Conservation (phyloP, 2,113 vertebrate species). For the Hyla sarda region DNA sequence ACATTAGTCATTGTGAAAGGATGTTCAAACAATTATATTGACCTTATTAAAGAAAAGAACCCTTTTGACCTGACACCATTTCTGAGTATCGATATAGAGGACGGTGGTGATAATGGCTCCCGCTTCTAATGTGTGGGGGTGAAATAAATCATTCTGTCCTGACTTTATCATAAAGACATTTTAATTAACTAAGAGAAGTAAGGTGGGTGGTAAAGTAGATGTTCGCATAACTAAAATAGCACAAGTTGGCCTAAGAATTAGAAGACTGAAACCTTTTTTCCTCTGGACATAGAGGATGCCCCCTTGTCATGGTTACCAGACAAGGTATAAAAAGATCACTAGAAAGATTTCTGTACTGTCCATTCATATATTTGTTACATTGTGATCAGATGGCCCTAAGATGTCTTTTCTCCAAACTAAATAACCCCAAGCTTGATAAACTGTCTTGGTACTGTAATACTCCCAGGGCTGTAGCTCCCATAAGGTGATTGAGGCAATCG, state of each 20-base stretch:
- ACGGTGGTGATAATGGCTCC: neutral
- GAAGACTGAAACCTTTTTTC: no score
- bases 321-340: no score
- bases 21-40: conserved; percentile 44
- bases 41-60: conserved; percentile 49
- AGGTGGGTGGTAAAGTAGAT: neutral
- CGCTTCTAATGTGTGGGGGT: neutral
- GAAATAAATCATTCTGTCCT: conserved; percentile 28
- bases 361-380: no score
- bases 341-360: no score
- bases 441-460: no score
- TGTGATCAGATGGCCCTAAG: no score
- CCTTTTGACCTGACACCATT: conserved; percentile 47
- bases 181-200: conserved; percentile 41
- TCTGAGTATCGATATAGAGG: conserved; percentile 12
- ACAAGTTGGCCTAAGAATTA: conserved; percentile 6
- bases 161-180: conserved; percentile 44
- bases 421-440: no score
- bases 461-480: no score
- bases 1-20: conserved; percentile 33
- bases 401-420: no score
- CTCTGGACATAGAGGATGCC: no score
- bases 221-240: neutral
- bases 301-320: no score
- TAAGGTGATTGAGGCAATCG: no score